A percentile compares a stretch with the other conserved stretches of the same genome.
Evolutionary conservation across 2,888 invertebrate genomes (phyloP).

Genomic region (Erebia epiphron): DNA sequence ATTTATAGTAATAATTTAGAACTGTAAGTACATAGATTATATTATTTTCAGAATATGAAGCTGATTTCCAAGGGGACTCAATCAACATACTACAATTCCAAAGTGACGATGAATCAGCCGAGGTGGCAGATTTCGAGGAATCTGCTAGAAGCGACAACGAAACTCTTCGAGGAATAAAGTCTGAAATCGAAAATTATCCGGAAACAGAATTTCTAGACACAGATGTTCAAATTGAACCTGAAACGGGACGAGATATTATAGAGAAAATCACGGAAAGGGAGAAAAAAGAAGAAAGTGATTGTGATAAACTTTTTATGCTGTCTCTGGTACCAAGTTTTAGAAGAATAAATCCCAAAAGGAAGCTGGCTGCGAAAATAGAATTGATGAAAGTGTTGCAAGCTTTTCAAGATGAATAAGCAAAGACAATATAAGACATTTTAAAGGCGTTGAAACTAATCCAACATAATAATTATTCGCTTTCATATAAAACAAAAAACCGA

Average conservation of each 20-base stretch:
- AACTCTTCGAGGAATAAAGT: not conserved
- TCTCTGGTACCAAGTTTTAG: constrained; percentile 61
- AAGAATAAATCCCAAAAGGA: constrained; percentile 55
- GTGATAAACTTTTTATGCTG: constrained; percentile 61
- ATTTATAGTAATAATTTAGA: too few species aligned
- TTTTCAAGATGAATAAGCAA: constrained; percentile 5
- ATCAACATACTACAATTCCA: not conserved
- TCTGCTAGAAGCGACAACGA: not conserved
- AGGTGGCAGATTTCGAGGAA: not conserved
- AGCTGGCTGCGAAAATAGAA: constrained; percentile 61
- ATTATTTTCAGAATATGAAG: constrained; percentile 2
- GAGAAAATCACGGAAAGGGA: constrained; percentile 50
- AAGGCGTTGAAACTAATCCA: too few species aligned
- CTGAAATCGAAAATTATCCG: not conserved
- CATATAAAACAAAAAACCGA: too few species aligned
- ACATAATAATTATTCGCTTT: too few species aligned
- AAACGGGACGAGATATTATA: constrained; percentile 52
- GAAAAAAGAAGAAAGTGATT: constrained; percentile 56
- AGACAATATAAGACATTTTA: too few species aligned
- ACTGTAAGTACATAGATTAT: too few species aligned
- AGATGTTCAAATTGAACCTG: not conserved
- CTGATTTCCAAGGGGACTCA: constrained; percentile 1
- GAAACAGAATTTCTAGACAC: not conserved
- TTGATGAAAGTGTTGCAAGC: constrained; percentile 56
- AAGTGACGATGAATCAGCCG: not conserved